Percentiles rank a stretch among this genome's conserved stretches.
Conservation (phyloP, 2,888 invertebrate genomes). For the Plusia festucae region DNA sequence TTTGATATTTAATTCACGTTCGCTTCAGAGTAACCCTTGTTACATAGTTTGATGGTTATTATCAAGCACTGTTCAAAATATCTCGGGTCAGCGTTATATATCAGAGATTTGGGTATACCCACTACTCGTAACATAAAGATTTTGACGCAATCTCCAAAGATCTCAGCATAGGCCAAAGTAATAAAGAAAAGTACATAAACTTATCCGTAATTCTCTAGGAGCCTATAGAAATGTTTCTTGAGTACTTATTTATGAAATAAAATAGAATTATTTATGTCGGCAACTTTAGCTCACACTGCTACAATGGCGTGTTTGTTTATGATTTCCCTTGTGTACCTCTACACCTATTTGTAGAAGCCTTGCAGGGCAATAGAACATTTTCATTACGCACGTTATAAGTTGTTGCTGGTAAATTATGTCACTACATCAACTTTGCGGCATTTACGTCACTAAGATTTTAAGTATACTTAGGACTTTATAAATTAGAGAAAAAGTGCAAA, state of each 20-base stretch:
- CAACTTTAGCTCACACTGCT: constrained; percentile 60
- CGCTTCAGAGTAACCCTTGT: not conserved
- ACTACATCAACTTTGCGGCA: constrained; percentile 35
- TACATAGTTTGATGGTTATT: constrained; percentile 1
- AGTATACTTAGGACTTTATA: too few species aligned
- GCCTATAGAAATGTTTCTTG: constrained; percentile 44
- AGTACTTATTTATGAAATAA: constrained; percentile 58
- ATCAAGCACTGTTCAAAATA: constrained; percentile 1
- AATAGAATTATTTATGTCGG: constrained; percentile 60
- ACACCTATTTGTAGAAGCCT: constrained; percentile 63
- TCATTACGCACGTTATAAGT: constrained; percentile 58
- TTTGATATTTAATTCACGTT: constrained; percentile 1
- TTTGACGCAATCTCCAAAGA: constrained; percentile 1
- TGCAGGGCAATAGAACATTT: constrained; percentile 60
- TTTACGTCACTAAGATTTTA: constrained; percentile 16
- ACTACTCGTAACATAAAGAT: constrained; percentile 6
- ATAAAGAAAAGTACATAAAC: constrained; percentile 46
- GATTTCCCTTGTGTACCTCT: constrained; percentile 59
- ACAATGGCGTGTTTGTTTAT: constrained; percentile 60
- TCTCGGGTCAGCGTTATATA: not conserved
- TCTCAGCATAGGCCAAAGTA: constrained; percentile 24
- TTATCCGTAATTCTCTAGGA: constrained; percentile 55
- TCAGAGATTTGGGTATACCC: not conserved
- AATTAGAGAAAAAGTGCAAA: too few species aligned
- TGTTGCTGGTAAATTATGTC: constrained; percentile 56